phyloP scores from a whole-genome alignment of 2,888 invertebrate species.

The Tetheella fluctuosa region DNA sequence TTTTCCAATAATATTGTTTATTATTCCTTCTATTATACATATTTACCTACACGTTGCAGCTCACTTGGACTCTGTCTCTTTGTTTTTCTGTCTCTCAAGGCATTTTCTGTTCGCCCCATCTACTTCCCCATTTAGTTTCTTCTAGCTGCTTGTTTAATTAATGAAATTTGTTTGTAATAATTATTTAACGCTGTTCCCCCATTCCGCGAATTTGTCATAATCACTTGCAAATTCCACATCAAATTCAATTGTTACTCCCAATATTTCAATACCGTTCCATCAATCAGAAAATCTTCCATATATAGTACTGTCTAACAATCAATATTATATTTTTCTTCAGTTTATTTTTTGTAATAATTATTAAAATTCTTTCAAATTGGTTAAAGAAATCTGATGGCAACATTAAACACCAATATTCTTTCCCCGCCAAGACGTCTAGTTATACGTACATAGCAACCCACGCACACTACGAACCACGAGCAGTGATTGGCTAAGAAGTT shows the following conservation, averaged over 20 bases:
- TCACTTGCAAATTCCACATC: not conserved
- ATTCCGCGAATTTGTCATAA: not conserved
- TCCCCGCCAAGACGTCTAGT: constrained; percentile 49
- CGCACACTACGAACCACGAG: constrained; percentile 34
- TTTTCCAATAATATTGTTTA: too few species aligned
- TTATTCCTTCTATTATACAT: too few species aligned
- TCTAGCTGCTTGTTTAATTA: too few species aligned
- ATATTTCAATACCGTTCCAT: too few species aligned
- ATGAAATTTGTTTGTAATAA: too few species aligned
- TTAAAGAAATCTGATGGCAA: constrained; percentile 37
- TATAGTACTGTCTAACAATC: not conserved
- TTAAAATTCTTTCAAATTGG: not conserved
- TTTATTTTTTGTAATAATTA: not conserved
- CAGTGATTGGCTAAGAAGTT: constrained; percentile 60
- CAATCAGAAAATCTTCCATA: too few species aligned
- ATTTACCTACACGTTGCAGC: too few species aligned
- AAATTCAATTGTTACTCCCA: not conserved
- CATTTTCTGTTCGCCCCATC: too few species aligned
- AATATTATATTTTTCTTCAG: not conserved
- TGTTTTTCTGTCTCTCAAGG: too few species aligned
- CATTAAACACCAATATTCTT: constrained; percentile 48
- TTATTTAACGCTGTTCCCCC: not conserved
- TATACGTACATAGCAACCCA: constrained; percentile 40
- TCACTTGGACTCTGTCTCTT: too few species aligned
- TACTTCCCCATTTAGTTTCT: too few species aligned